Evolutionary conservation across 2,797 vertebrate genomes (phyloP), one percentile per base, ranked within the genome.

Genomic region (Lacerta viridis): DNA sequence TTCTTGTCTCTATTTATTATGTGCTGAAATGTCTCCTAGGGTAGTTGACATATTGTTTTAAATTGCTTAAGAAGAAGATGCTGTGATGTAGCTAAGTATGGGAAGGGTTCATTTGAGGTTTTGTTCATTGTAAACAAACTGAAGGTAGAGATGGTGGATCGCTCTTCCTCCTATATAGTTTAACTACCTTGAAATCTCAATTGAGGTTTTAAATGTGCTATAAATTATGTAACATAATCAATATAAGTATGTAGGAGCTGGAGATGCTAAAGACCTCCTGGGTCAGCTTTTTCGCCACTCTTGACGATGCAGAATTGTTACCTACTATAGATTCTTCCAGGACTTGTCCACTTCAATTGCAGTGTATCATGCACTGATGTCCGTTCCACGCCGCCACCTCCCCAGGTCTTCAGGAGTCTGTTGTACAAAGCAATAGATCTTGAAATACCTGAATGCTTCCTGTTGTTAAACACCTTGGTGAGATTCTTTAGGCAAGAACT

Each of bases 181-280:
- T 91, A 59, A 39, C 71, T 94, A 64, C 87, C 87, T 94, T 91
- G 85, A 92, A 69, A 0, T 87, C 88, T 93, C 94, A 93, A 92
- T 93, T 93, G 81, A 92, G 90, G 84, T 90, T 72, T 36, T 90
- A 89, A 82, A 61, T 88, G 79, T 82, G 93, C 90, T 92, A 95
- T 95, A 94, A 96, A 95, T 95, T 90, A 96, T 95, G 87, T 90
- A 84, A 91, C 83, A 0, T 4, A 74, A 92, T 95, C 93, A 76
- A 92, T 93, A 93, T 78, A 91, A 4, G 0, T 92, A 89, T 86
- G 2, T 92, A 75, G 92, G 86, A 80, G 87, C 10, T 87, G 78
- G 80, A 91, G 88, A 79, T 33, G 92, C 82, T 71, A 1, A 15
- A 64, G 66, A 18, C 61, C 75, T 76, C 82, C 3, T 88, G 7